A percentile compares a stretch with the other conserved stretches of the same genome.
phyloP scores from a whole-genome alignment of 2,888 invertebrate genomes.

The Argyresthia goedartella region DNA sequence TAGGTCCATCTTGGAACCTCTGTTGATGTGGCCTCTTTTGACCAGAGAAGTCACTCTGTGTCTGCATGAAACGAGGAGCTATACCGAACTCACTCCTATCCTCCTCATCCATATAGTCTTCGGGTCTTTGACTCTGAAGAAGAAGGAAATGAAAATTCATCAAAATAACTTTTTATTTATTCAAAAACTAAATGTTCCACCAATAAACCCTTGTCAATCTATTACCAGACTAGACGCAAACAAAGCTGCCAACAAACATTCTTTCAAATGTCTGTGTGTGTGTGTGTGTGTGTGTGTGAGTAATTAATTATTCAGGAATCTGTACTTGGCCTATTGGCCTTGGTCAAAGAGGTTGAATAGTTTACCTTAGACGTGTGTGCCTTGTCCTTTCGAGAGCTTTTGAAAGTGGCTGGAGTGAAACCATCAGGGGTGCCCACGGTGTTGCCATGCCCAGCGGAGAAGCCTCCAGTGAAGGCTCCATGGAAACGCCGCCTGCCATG shows the following conservation, averaged over 20 bases:
- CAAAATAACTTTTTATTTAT: too few relatives aligned
- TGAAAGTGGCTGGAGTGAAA: constrained; percentile 92
- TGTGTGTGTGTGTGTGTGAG: too few relatives aligned
- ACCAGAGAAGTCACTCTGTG: constrained; percentile 81
- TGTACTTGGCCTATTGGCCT: too few relatives aligned
- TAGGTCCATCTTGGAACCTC: constrained; percentile 54
- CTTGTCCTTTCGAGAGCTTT: constrained; percentile 85
- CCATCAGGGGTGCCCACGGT: constrained; percentile 97
- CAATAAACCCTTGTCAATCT: neutral
- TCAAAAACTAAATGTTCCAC: too few relatives aligned
- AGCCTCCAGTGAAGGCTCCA: constrained; percentile 98
- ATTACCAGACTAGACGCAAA: too few relatives aligned
- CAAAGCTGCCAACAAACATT: too few relatives aligned
- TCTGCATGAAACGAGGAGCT: constrained; percentile 87
- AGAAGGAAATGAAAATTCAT: neutral
- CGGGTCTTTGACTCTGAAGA: constrained; percentile 75
- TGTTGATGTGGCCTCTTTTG: constrained; percentile 35
- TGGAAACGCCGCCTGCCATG: constrained; percentile 94
- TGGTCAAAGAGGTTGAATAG: too few relatives aligned
- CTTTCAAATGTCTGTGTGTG: too few relatives aligned
- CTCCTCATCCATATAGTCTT: constrained; percentile 99
- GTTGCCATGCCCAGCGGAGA: constrained; percentile 98
- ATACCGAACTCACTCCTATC: constrained; percentile 96
- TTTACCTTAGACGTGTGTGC: constrained; percentile 14
- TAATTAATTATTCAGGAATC: too few relatives aligned